These are phyloP conservation scores for Sander lucioperca DNA, from an alignment of 2,113 vertebrate species.

Conservation along the genomic window DNA sequence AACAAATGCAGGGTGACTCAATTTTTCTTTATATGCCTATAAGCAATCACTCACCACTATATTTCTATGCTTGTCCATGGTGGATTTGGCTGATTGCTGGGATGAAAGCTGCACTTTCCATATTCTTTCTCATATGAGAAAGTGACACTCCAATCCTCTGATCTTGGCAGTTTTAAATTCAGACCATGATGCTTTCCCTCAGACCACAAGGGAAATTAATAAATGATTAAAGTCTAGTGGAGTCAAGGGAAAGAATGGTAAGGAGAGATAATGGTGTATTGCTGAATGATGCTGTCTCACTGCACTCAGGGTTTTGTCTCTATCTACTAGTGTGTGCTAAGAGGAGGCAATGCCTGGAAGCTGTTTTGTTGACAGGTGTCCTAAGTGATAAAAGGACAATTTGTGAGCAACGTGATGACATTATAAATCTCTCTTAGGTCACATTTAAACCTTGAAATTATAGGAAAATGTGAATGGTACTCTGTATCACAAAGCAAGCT, in stretches of 20 bases:
- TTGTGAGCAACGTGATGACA: slow-evolving; percentile 29
- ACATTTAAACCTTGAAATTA: slow-evolving; percentile 4
- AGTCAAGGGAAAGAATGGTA: slow-evolving; percentile 76
- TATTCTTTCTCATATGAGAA: slow-evolving; percentile 78
- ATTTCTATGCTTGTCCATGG: slow-evolving; percentile 69
- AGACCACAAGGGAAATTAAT: slow-evolving; percentile 83
- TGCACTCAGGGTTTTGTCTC: slow-evolving; percentile 70
- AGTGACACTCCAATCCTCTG: slow-evolving; percentile 75
- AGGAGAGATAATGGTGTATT: slow-evolving; percentile 72
- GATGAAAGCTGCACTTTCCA: slow-evolving; percentile 74
- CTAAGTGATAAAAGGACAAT: slow-evolving; percentile 51
- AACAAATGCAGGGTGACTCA: slow-evolving; percentile 37
- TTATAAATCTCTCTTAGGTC: slow-evolving; percentile 12
- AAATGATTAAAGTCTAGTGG: slow-evolving; percentile 82
- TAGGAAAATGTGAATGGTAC: neutral
- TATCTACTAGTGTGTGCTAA: slow-evolving; percentile 49
- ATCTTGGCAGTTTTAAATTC: slow-evolving; percentile 81
- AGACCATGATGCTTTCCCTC: slow-evolving; percentile 69
- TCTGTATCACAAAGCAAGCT: neutral
- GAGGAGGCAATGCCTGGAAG: slow-evolving; percentile 28
- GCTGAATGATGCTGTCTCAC: slow-evolving; percentile 71
- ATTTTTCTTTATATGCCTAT: slow-evolving; percentile 32
- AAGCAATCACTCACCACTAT: slow-evolving; percentile 57
- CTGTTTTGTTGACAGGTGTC: slow-evolving; percentile 66
- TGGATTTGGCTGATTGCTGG: slow-evolving; percentile 67